phyloP scores from a whole-genome alignment of 1,140 invertebrate genomes.

The fruit fly (Drosophila melanogaster) region DNA sequence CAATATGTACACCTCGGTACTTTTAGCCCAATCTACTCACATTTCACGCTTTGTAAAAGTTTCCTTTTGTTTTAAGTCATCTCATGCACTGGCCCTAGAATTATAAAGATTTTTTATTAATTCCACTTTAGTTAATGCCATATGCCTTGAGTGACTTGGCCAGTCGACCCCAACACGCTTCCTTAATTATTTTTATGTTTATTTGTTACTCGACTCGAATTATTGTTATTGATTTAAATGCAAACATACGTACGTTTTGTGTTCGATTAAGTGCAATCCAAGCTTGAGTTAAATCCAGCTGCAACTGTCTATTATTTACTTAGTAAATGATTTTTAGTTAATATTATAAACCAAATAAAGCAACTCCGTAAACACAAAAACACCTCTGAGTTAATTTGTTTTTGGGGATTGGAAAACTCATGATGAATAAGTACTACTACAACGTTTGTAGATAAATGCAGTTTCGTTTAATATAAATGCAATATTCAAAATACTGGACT shows the following conservation, averaged over 20 bases:
- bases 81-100: conserved; percentile 5
- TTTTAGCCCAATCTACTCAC: conserved; percentile 67
- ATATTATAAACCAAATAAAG: conserved; percentile 72
- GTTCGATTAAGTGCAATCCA: conserved; percentile 58
- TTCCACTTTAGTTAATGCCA: too few relatives aligned
- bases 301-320: conserved; percentile 58
- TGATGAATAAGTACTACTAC: neutral
- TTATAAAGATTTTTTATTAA: neutral
- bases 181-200: conserved; percentile 39
- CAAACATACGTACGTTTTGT: conserved; percentile 17
- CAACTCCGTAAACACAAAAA: conserved; percentile 49
- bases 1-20: conserved; percentile 45
- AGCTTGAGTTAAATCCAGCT: conserved; percentile 60
- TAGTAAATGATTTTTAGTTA: conserved; percentile 72
- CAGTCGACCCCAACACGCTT: neutral
- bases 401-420: too few relatives aligned
- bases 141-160: neutral
- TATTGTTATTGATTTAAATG: conserved; percentile 64
- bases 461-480: conserved; percentile 45
- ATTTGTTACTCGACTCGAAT: conserved; percentile 47
- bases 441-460: neutral
- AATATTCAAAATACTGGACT: conserved; percentile 2
- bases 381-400: neutral
- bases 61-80: conserved; percentile 35
- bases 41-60: conserved; percentile 65